Base-by-base conservation (phyloP, 1,140 invertebrate species). In the Octopus bimaculoides region DNA sequence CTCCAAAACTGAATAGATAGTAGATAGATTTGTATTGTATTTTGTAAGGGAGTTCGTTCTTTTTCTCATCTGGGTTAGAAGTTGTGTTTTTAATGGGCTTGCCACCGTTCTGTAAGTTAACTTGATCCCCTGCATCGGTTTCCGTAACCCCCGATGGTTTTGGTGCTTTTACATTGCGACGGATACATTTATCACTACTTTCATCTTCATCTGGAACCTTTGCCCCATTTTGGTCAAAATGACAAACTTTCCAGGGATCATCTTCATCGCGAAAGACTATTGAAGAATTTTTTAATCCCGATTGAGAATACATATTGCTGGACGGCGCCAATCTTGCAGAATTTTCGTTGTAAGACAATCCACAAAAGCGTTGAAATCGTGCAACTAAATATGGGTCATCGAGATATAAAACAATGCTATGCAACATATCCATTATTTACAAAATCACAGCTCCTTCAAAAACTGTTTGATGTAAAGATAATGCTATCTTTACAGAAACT, bases 11-110 rank as follows among this genome's bases (percentile, higher is more conserved):
- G 88, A 97, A 97, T 74, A 97, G 87, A 90, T 95, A 96, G 90
- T 96, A 96, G 93, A 96, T 95, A 86, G 95, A 94, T 84, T 92
- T 92, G 89, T 96, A 95, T n/a, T 91, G 93, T 77, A 96, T 92
- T 41, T 86, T 82, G 87, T 92, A 92, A 78, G 91, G 83, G 12
- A 81, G 54, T 14, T 69, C 55, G 17, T n/a, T 17, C 1, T 77
- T 77, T 41, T n/a, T 53, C 14, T 5, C 55, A 10, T 52, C 54
- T 41, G 26, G 26, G 26, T 41, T 41, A 41, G 26, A 41, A 41
- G 26, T 41, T 41, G 26, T 41, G 26, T 41, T 0, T 41, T 41
- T 41, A 41, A 41, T 41, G 26, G 26, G 26, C 66, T 74, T 54
- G 12, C 53, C 75, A 26, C 14, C 12, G 26, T 80, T 56, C 8